Evolutionary conservation across 1,140 invertebrate species (phyloP), one percentile per base, ranked within the genome.

Genomic region (Brachionus angularis): DNA sequence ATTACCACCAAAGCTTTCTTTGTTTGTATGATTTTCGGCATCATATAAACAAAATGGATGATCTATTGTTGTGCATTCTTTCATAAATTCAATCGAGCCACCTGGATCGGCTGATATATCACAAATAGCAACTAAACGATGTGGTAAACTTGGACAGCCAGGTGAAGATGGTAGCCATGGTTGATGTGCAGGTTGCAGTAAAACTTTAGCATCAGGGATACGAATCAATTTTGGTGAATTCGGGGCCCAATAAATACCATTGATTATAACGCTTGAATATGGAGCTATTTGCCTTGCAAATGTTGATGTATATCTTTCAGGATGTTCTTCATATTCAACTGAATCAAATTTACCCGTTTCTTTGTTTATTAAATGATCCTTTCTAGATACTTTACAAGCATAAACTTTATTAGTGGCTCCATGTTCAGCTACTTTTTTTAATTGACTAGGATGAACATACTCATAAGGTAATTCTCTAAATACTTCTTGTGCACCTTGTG

Each of bases 71-170:
- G 96, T 99, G 76, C 95, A 98, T 78, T 98, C 95, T 76, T 95
- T 94, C 95, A 99, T 98, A 77, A 99, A 98, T 83, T 99, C 96
- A 71, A 98, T 97, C 21, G 93, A 97, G 49, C 95, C 94, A 14
- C 95, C 95, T 0, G 96, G 96, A 84, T 99, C 96, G 1, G 96
- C 96, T 2, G 91, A 95, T 76, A 98, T 98, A 79, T 98, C 96
- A 80, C 95, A 98, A 76, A 98, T 94, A 5, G 85, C 85, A 18
- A 88, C 74, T 14, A 62, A 31, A 16, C 72, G 36, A 69, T 73
- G 58, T 18, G 62, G 49, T 29, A 70, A 55, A 14, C 12, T 29
- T n/a, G 74, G 74, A 70, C 74, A 75, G 5, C 74, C 74, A 12
- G 64, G 29, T 25, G 47, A 72, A 10, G 31, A 39, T 5, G 31